Conservation (phyloP, 2,888 invertebrate species). For the Acleris laterana region DNA sequence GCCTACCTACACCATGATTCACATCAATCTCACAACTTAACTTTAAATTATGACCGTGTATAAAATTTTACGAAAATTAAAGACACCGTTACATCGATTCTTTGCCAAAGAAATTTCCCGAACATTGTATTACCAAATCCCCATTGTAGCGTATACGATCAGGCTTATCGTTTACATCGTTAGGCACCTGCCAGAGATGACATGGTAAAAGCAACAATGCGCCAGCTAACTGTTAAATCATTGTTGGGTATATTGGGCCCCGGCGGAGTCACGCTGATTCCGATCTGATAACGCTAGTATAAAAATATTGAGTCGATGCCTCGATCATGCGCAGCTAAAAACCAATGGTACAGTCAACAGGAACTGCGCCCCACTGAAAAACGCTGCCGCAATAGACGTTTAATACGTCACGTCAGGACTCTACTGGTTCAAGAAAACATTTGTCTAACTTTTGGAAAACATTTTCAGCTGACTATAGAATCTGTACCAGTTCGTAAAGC, state of each 20-base stretch:
- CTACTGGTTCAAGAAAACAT: too few species aligned
- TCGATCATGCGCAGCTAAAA: constrained; percentile 19
- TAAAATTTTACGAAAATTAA: background rate
- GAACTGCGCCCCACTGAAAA: background rate
- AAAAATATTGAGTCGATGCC: constrained; percentile 74
- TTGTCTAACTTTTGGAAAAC: too few species aligned
- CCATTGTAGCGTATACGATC: constrained; percentile 23
- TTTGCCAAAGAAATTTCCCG: constrained; percentile 14
- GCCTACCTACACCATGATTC: too few species aligned
- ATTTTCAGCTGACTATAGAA: too few species aligned
- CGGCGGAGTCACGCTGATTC: constrained; percentile 65
- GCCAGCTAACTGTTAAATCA: constrained; percentile 68
- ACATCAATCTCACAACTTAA: too few species aligned
- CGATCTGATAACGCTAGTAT: constrained; percentile 71
- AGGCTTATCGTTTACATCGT: constrained; percentile 38
- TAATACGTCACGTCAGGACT: too few species aligned
- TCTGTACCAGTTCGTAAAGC: too few species aligned
- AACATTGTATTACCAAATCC: constrained; percentile 24
- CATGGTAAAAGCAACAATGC: constrained; percentile 70
- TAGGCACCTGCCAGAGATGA: constrained; percentile 69
- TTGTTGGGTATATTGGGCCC: constrained; percentile 63
- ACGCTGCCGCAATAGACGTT: too few species aligned
- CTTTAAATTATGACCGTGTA: too few species aligned
- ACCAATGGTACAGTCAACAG: constrained; percentile 7
- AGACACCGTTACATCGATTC: constrained; percentile 15